These are phyloP conservation scores for Phaonia tiefii DNA, from an alignment of 2,888 invertebrate genomes.

Conservation along the genomic window DNA sequence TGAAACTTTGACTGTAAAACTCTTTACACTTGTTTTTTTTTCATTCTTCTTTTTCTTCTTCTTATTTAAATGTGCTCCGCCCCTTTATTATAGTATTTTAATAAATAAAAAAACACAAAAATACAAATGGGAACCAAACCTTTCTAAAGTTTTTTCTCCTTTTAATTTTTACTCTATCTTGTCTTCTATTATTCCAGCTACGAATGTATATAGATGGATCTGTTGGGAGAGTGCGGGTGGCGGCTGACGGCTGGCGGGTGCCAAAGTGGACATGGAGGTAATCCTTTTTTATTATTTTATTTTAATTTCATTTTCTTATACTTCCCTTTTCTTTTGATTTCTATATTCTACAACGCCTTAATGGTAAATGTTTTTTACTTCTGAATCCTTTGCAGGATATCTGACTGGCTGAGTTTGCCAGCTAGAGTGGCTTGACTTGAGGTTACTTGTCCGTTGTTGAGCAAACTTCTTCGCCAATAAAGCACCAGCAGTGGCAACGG, in stretches of 20 bases:
- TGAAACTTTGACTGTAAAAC: slow-evolving; percentile 38
- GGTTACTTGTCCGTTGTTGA: slow-evolving; percentile 68
- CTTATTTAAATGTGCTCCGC: slow-evolving; percentile 77
- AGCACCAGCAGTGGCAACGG: slow-evolving; percentile 53
- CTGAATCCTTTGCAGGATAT: slow-evolving; percentile 61
- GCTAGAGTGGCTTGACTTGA: slow-evolving; percentile 72
- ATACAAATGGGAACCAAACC: slow-evolving; percentile 30
- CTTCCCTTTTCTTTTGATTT: slow-evolving; percentile 53
- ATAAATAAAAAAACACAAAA: slow-evolving; percentile 47
- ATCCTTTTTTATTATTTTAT: slow-evolving; percentile 72
- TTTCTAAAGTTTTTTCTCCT: slow-evolving; percentile 47
- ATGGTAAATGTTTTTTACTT: slow-evolving; percentile 45
- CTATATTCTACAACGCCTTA: slow-evolving; percentile 59
- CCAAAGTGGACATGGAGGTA: no score
- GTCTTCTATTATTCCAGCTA: slow-evolving; percentile 35
- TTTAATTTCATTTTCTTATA: slow-evolving; percentile 69
- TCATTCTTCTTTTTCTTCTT: neutral
- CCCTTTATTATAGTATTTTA: slow-evolving; percentile 70
- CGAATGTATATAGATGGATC: neutral
- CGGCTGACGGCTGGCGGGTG: no score
- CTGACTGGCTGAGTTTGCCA: slow-evolving; percentile 57
- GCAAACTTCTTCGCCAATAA: slow-evolving; percentile 74
- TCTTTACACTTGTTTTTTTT: neutral
- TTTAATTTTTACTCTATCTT: slow-evolving; percentile 54
- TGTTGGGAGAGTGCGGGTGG: slow-evolving; percentile 59